phyloP scores from a whole-genome alignment of 2,113 vertebrate genomes.

The Anolis sagrei region DNA sequence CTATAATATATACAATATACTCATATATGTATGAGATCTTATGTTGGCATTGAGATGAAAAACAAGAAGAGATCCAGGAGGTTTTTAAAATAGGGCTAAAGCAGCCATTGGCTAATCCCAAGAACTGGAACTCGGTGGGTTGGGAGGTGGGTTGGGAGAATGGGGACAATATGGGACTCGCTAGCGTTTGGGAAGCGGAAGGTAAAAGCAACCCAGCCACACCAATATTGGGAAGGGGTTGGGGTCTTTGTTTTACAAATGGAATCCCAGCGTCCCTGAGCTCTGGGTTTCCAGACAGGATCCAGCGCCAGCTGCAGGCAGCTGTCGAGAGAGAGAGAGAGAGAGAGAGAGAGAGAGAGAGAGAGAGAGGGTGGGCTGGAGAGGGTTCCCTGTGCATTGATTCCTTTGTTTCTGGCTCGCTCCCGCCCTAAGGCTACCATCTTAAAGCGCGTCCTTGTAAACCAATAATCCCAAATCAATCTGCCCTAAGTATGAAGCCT shows the following conservation, averaged over 20 bases:
- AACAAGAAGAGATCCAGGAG: background rate
- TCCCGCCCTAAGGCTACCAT: background rate
- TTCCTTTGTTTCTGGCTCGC: constrained; percentile 25
- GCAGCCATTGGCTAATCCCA: background rate
- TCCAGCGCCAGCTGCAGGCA: constrained; percentile 35
- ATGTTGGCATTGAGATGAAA: background rate
- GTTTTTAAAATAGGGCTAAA: background rate
- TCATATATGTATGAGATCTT: background rate
- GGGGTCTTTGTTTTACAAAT: constrained; percentile 1
- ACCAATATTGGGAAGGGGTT: background rate
- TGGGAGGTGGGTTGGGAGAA: background rate
- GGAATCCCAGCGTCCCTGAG: background rate
- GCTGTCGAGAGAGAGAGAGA: background rate
- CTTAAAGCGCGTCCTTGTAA: background rate
- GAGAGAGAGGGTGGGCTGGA: background rate
- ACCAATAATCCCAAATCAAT: background rate
- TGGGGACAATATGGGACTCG: background rate
- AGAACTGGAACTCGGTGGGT: background rate
- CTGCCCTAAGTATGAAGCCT: too few relatives aligned
- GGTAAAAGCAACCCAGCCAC: background rate
- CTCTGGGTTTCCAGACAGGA: constrained; percentile 8
- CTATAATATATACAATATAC: background rate
- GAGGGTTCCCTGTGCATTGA: constrained; percentile 11
- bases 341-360: background rate
- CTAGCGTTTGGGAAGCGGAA: background rate